Base-by-base conservation (phyloP, 2,888 invertebrate genomes). In the Noctua janthina region DNA sequence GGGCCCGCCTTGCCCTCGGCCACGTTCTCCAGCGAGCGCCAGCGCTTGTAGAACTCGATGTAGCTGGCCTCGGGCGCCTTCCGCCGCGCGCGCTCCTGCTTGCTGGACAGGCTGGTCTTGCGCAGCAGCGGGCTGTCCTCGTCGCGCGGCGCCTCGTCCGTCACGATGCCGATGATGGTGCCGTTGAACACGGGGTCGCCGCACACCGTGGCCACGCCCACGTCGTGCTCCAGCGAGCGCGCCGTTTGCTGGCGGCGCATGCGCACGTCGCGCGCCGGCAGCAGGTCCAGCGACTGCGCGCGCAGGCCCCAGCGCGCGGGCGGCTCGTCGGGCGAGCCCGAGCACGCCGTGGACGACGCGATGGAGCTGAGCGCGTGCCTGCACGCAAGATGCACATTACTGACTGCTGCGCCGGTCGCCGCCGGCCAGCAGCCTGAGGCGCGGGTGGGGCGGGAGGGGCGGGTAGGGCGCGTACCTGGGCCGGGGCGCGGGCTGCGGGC, bases 1-100 rank as follows among this genome's bases (percentile, higher is more conserved):
- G 92, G 89, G 64, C 90, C 74, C 62, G 80, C 92, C 90, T 96
- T 95, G 72, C 88, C 92, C 82, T 95, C 96, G 62, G 94, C 94
- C 71, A 98, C 97, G 87, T 98, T 97, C 95, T 99, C 98, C 75
- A 98, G 96, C 71, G 98, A 98, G 90, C 98, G 98, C 98, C 98
- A 99, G 91, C 98, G 97, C 94, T 98, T 98, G 88, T 97, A 97
- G 89, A 97, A 96, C 92, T 97, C 95, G 73, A 97, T 96, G 91
- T 96, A 96, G 88, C 95, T 94, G 10, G 95, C 91, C 90, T 96
- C 96, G 88, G 94, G 94, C 64, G 94, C 94, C 91, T 96, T 96
- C 84, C 94, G 93, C 72, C 95, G 95, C 82, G 94, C 92, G 70
- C 95, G 94, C 54, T 95, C 96, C 84, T 93, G 92, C 83, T 95